Conservation (phyloP, 35 echinoderm and acorn worm species). For the Apostichopus californicus region DNA sequence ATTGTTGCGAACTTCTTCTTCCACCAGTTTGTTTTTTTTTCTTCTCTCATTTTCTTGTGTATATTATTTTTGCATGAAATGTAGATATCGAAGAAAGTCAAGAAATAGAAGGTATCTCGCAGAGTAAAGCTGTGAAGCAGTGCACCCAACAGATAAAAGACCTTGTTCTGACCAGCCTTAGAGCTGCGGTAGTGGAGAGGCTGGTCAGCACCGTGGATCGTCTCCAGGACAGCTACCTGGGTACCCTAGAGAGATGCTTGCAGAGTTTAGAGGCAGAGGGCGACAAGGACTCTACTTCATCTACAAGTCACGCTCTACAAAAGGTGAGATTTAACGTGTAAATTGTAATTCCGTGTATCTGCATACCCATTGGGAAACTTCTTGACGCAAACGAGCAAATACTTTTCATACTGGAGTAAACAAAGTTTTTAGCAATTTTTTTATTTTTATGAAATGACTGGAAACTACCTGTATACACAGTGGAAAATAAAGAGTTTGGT, state of each 20-base stretch:
- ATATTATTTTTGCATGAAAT: neutral
- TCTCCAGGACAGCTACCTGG: constrained; percentile 92
- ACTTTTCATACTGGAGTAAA: too few species aligned
- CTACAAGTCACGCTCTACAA: constrained; percentile 77
- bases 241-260: constrained; percentile 91
- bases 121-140: constrained; percentile 83
- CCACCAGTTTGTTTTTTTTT: too few species aligned
- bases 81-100: constrained; percentile 83
- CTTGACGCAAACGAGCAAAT: too few species aligned
- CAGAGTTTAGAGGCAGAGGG: constrained; percentile 88
- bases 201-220: constrained; percentile 91
- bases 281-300: constrained; percentile 70
- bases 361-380: too few species aligned
- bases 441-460: neutral
- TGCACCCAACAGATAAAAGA: constrained; percentile 96
- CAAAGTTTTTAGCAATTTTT: too few species aligned
- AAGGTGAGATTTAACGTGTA: constrained; percentile 62
- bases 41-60: neutral
- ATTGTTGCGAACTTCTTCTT: too few species aligned
- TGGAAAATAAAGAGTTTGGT: too few species aligned
- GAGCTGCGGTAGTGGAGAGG: constrained; percentile 77
- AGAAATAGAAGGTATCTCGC: constrained; percentile 67
- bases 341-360: neutral
- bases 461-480: neutral
- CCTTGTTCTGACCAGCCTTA: constrained; percentile 74